Base-by-base conservation (phyloP, 2,797 vertebrate species). In the Novumbra hubbsi region DNA sequence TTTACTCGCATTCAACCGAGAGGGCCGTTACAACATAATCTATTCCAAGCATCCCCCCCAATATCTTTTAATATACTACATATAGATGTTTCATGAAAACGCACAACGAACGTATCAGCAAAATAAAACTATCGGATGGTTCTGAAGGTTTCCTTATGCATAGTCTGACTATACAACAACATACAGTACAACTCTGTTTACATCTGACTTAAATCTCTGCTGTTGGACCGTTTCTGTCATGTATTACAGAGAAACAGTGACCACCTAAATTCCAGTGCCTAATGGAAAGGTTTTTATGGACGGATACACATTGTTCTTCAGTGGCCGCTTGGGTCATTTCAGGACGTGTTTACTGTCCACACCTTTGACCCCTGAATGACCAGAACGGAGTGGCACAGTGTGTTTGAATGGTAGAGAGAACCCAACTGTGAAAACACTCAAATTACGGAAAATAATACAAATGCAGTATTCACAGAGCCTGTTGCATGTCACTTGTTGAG, bases 381-480 rank as follows among this genome's bases (percentile, higher is more conserved):
- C 21, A 12, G 4, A 60, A 60, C 9, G 9, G 21, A 12, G 21
- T 49, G 7, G 68, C 8, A 28, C 68, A 52, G 68, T 28, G 24
- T 30, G 48, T 70, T 50, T 30, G 21, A 52, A 50, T 17, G 17
- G 49, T 52, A 70, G 17, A 50, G 15, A 64, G 32, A 27, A 28
- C 14, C 27, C 48, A 52, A 11, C 49, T 30, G 49, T 70, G 19
- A 70, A 52, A 68, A 57, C 62, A 73, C 64, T 7, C 41, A 62
- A 68, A 62, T 72, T 66, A 30, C 27, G 48, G 48, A 65, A 60
- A 72, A 72, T n/a, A 21, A 19, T 14, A 60, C 68, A 76, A 77
- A 81, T 71, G 73, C 84, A 81, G 19, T 66, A 2, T 1, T 83
- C 86, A 85, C 65, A 76, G 82, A 77, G 68, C 62, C 78, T 81